Percentiles rank a stretch among this genome's conserved stretches.
These are phyloP conservation scores for Drosophila affinis DNA, from an alignment of 2,888 invertebrate species.

Conservation along the genomic window DNA sequence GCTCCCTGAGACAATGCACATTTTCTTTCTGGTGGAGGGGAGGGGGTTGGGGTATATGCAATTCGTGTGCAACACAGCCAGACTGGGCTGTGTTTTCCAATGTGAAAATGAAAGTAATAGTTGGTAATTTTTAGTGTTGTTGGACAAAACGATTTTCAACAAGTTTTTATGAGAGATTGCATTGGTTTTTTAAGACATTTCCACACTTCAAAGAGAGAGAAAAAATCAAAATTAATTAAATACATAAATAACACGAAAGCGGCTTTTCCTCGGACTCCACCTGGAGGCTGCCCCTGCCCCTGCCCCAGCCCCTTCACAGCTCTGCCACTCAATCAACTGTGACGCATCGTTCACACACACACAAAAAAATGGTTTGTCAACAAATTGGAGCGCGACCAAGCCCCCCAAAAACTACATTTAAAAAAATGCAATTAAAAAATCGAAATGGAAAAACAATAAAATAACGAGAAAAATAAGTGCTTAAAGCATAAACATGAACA, in stretches of 20 bases:
- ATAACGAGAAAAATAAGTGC: constrained; percentile 55
- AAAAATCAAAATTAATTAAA: constrained; percentile 69
- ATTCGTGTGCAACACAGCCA: constrained; percentile 29
- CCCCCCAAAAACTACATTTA: constrained; percentile 50
- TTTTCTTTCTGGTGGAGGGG: constrained; percentile 8
- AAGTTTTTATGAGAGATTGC: constrained; percentile 52
- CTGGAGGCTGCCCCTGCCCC: constrained; percentile 3
- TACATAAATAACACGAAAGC: constrained; percentile 69
- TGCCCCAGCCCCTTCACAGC: constrained; percentile 17
- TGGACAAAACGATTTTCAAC: constrained; percentile 70
- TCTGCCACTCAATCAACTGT: constrained; percentile 62
- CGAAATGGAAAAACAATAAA: constrained; percentile 69
- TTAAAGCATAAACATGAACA: constrained; percentile 43
- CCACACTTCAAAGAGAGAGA: constrained; percentile 39
- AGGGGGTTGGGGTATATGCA: neutral
- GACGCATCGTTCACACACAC: constrained; percentile 63
- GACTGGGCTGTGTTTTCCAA: constrained; percentile 19
- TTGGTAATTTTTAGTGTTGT: constrained; percentile 53
- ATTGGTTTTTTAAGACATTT: constrained; percentile 37
- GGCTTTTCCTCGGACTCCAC: constrained; percentile 37
- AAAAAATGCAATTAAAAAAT: constrained; percentile 55
- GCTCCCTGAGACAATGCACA: constrained; percentile 31
- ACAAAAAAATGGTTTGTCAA: constrained; percentile 59
- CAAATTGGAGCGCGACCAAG: constrained; percentile 79
- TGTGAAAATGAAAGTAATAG: constrained; percentile 76